phyloP scores from a whole-genome alignment of 2,797 vertebrate genomes.

The Sebastes trivittatus region DNA sequence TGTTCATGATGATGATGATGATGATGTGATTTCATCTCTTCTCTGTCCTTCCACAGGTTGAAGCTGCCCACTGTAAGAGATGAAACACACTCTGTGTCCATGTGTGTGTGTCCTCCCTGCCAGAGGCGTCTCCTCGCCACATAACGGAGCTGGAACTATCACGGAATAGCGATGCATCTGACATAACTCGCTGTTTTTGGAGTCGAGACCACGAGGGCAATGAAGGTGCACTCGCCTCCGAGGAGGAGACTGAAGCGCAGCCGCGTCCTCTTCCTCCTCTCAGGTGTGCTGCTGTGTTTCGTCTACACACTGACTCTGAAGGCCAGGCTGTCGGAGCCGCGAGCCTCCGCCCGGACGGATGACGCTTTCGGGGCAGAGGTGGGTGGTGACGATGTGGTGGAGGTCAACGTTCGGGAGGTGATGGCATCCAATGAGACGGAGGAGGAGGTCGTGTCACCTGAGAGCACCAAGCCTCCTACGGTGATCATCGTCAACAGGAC shows the following conservation, averaged over 20 bases:
- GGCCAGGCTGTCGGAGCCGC: constrained; percentile 53
- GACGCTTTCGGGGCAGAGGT: constrained; percentile 16
- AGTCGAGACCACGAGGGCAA: constrained; percentile 47
- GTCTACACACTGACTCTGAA: constrained; percentile 81
- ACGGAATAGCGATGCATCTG: constrained; percentile 50
- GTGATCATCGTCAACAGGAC: constrained; percentile 75
- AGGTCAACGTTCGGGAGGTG: constrained; percentile 61
- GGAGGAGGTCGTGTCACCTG: not conserved
- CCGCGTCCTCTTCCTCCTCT: constrained; percentile 83
- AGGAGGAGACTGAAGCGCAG: constrained; percentile 78
- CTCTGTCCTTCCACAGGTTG: constrained; percentile 50
- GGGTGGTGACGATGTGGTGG: not conserved
- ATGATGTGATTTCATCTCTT: not conserved
- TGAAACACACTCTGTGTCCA: constrained; percentile 31
- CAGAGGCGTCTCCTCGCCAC: constrained; percentile 27
- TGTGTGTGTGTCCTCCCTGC: constrained; percentile 21
- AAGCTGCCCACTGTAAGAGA: constrained; percentile 35
- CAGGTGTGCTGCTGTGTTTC: constrained; percentile 78
- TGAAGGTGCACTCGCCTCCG: constrained; percentile 74
- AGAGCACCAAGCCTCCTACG: constrained; percentile 33
- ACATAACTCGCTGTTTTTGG: constrained; percentile 54
- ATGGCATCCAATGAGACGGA: constrained; percentile 64
- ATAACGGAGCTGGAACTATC: not conserved
- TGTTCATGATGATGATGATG: not conserved
- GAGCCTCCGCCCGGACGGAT: constrained; percentile 25